Conservation (phyloP, 2,113 vertebrate genomes). For the Terrapene triunguis region DNA sequence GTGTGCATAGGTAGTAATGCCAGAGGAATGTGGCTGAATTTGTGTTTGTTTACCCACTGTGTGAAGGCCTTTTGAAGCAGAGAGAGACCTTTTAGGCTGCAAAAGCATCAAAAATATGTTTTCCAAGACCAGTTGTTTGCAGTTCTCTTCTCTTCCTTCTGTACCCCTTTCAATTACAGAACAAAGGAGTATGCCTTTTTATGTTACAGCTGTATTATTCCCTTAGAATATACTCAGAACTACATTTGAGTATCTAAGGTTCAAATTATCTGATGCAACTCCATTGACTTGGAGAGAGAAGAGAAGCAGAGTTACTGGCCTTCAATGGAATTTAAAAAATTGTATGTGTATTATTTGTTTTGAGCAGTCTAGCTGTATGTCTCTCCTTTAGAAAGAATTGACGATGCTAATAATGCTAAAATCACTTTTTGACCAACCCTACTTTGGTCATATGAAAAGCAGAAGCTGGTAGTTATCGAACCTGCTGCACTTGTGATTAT, state of each 20-base stretch:
- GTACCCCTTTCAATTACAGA: background rate
- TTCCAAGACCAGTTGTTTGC: background rate
- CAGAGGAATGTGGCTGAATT: background rate
- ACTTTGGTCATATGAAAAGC: background rate
- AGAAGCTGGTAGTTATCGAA: background rate
- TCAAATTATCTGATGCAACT: background rate
- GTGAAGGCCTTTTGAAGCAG: background rate
- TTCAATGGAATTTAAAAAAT: background rate
- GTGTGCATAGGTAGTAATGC: background rate
- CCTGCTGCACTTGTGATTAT: background rate
- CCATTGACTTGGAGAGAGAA: background rate
- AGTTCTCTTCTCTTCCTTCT: background rate
- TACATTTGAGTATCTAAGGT: background rate
- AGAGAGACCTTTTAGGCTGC: background rate
- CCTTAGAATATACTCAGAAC: background rate
- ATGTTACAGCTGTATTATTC: background rate
- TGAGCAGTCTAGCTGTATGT: background rate
- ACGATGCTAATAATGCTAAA: background rate
- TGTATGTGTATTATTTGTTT: background rate
- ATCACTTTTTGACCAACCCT: background rate
- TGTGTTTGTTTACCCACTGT: background rate
- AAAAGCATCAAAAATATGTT: background rate
- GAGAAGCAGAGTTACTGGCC: background rate
- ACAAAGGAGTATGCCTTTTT: background rate
- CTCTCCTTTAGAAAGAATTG: background rate